Base-by-base conservation (phyloP, 2,888 invertebrate genomes). In the Drosophila stalkeri region DNA sequence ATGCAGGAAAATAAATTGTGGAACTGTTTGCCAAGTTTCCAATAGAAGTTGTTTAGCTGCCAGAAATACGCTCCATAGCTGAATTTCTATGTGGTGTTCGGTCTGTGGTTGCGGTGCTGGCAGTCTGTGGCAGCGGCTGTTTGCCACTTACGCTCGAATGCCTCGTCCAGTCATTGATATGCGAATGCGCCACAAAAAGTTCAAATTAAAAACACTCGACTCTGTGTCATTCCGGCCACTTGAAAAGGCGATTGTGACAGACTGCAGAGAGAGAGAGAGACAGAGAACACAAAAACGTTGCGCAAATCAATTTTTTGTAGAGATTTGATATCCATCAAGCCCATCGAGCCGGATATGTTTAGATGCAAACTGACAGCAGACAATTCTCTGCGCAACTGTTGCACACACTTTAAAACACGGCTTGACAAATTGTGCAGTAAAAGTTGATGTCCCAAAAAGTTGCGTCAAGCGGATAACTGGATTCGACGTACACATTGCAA, bases 191-290 rank as follows among this genome's bases (percentile, higher is more conserved):
- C 54, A 49, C 54, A 72, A 70, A 83, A 89, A 84, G 87, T 89
- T 87, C 72, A 85, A 87, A 86, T 89, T 86, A 89, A 87, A 86
- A 89, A 89, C 86, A 72, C 86, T 87, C 86, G 73, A 74, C 70
- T 83, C 68, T 72, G 72, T 83, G 89, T 86, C 83, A 80, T 82
- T 72, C 86, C 69, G 61, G 57, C 51, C 74, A 74, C 65, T 74
- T 52, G 74, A 73, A 59, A 54, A 51, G 52, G 43, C 59, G 61
- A 74, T 75, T 71, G 75, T 47, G 47, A 74, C 52, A 41, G 41
- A 33, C 63, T 20, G 33, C 61, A 61, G 55, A 33, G 46, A 27
- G 27, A 6, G 6, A 9, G 27, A 37, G 20, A 27, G 27, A 6
- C 27, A 9, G 27, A 37, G 20, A 20, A 20, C 5, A 20, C 56